Evolutionary conservation across 2,797 vertebrate species (phyloP).

Genomic region (Sebastes hopkinsi): DNA sequence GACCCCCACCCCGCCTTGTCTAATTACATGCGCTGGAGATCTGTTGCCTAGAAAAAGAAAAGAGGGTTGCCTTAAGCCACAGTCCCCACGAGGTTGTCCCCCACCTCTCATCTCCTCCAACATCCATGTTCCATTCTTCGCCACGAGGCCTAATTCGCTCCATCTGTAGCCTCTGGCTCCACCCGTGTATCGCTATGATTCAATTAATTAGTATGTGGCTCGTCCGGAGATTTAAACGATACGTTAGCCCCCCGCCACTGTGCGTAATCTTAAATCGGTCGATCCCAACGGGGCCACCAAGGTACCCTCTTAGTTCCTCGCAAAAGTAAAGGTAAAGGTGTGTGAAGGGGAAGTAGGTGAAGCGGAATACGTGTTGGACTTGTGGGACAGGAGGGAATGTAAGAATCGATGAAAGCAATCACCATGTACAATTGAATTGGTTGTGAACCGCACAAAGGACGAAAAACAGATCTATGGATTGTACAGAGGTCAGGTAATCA

Average conservation of each 20-base stretch:
- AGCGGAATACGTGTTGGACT: conserved; percentile 45
- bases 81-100: conserved; percentile 69
- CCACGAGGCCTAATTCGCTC: conserved; percentile 55
- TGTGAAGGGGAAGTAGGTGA: conserved; percentile 57
- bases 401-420: conserved; percentile 77
- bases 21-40: conserved; percentile 82
- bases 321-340: conserved; percentile 49
- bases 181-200: conserved; percentile 71
- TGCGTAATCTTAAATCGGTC: conserved; percentile 71
- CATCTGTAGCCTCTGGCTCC: conserved; percentile 63
- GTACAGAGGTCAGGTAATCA: conserved; percentile 53
- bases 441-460: conserved; percentile 53
- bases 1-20: conserved; percentile 53
- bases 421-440: conserved; percentile 68
- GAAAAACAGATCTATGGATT: conserved; percentile 41
- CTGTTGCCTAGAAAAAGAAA: conserved; percentile 71
- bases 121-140: conserved; percentile 47
- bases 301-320: conserved; percentile 45
- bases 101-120: conserved; percentile 46
- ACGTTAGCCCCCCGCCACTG: conserved; percentile 52
- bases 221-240: conserved; percentile 76
- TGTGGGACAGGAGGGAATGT: conserved; percentile 44
- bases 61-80: conserved; percentile 72
- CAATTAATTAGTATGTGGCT: conserved; percentile 81
- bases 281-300: conserved; percentile 54